Evolutionary conservation across 2,113 vertebrate species (phyloP).

Genomic region (Chaetodon auriga): DNA sequence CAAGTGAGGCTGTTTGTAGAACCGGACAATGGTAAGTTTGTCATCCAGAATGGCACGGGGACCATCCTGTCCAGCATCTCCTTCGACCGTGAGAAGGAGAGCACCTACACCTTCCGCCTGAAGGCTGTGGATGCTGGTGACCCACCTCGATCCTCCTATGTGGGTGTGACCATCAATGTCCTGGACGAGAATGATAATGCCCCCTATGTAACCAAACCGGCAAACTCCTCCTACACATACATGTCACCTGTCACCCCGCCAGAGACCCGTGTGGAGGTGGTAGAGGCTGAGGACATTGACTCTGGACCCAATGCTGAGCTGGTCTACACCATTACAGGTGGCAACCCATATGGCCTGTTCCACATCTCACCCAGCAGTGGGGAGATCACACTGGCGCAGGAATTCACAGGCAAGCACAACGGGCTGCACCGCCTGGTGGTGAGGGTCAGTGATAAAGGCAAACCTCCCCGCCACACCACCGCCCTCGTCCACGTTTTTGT

Average conservation of each 20-base stretch:
- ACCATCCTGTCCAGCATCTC: conserved; percentile 97
- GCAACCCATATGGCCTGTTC: conserved; percentile 95
- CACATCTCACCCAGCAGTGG: conserved; percentile 91
- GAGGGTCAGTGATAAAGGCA: conserved; percentile 92
- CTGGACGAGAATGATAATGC: conserved; percentile 98
- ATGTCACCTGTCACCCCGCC: conserved; percentile 88
- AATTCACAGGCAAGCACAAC: conserved; percentile 92
- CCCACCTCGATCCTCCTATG: conserved; percentile 94
- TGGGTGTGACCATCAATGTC: conserved; percentile 96
- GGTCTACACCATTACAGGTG: conserved; percentile 90
- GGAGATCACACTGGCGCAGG: conserved; percentile 92
- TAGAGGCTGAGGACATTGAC: conserved; percentile 96
- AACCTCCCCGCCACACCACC: conserved; percentile 91
- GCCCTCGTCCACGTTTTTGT: conserved; percentile 96
- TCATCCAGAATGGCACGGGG: conserved; percentile 96
- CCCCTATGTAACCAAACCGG: conserved; percentile 93
- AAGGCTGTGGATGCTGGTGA: conserved; percentile 93
- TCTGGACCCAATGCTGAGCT: conserved; percentile 91
- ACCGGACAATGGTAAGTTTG: conserved; percentile 95
- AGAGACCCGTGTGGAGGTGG: conserved; percentile 90
- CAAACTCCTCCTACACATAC: conserved; percentile 94
- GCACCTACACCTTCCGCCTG: conserved; percentile 95
- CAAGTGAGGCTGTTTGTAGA: conserved; percentile 91
- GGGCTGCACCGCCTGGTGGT: conserved; percentile 96
- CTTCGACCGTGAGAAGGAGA: conserved; percentile 96